Evolutionary conservation across 2,888 invertebrate species (phyloP).

Genomic region (Cetonia aurata): DNA sequence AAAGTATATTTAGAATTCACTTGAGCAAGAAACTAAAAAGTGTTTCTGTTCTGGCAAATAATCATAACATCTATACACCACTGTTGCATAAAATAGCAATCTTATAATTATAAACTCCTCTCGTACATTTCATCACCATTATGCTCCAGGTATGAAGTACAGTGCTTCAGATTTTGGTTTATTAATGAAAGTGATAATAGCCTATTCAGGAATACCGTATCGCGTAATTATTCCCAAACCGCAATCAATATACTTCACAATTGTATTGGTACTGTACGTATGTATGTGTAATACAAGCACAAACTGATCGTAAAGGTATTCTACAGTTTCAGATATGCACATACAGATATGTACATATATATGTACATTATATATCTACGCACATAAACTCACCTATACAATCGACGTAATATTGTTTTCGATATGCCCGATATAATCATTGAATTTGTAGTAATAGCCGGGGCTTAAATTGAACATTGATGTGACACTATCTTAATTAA

Average conservation of each 20-base stretch:
- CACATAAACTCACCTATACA: slow-evolving; percentile 8
- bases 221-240: slow-evolving; percentile 30
- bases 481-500: slow-evolving; percentile 39
- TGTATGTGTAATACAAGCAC: not conserved
- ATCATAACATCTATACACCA: too few species aligned
- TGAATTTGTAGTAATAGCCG: slow-evolving; percentile 35
- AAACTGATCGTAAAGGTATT: not conserved
- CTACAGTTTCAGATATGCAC: not conserved
- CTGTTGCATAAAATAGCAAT: too few species aligned
- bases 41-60: too few species aligned
- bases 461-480: slow-evolving; percentile 40
- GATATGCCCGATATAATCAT: slow-evolving; percentile 30
- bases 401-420: slow-evolving; percentile 35
- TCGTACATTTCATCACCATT: too few species aligned
- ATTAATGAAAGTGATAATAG: slow-evolving; percentile 31
- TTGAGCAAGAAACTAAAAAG: too few species aligned
- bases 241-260: slow-evolving; percentile 33
- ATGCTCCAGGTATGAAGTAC: too few species aligned
- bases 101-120: too few species aligned
- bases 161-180: slow-evolving; percentile 16
- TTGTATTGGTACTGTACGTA: not conserved
- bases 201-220: slow-evolving; percentile 12
- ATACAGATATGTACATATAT: slow-evolving; percentile 2
- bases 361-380: not conserved
- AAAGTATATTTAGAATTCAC: too few species aligned